Evolutionary conservation across 1,140 invertebrate species (phyloP).

Genomic region (Glossosoma conforme): DNA sequence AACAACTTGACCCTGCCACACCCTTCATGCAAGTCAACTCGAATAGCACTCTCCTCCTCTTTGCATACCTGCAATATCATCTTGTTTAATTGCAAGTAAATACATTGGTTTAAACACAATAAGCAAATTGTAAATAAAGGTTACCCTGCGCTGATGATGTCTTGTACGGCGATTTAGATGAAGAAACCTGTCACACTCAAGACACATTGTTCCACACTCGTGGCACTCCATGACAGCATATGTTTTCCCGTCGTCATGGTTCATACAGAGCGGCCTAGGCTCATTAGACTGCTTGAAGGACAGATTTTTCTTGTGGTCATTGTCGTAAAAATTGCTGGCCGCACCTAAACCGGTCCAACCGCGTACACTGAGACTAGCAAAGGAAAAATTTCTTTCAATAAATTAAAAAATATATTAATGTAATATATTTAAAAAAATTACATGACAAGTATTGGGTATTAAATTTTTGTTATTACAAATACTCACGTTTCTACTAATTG

Average conservation of each 20-base stretch:
- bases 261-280: constrained; percentile 69
- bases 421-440: too few relatives aligned
- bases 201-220: constrained; percentile 87
- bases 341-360: neutral
- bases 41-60: constrained; percentile 90
- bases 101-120: neutral
- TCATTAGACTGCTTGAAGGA: constrained; percentile 20
- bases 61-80: constrained; percentile 67
- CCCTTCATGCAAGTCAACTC: constrained; percentile 93
- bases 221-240: constrained; percentile 89
- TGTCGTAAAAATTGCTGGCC: too few relatives aligned
- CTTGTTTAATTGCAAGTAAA: neutral
- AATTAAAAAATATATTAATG: too few relatives aligned
- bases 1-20: constrained; percentile 93
- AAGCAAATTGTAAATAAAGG: constrained; percentile 1
- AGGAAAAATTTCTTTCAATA: too few relatives aligned
- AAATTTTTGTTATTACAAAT: too few relatives aligned
- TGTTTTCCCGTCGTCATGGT: constrained; percentile 96
- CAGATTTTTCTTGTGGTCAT: neutral
- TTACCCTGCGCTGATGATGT: constrained; percentile 80
- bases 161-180: constrained; percentile 88
- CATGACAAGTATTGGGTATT: too few relatives aligned
- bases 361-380: neutral
- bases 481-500: constrained; percentile 81
- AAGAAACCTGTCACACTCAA: constrained; percentile 91